Evolutionary conservation across 1,140 invertebrate genomes (phyloP).

Genomic region (Trinorchestia longiramus): DNA sequence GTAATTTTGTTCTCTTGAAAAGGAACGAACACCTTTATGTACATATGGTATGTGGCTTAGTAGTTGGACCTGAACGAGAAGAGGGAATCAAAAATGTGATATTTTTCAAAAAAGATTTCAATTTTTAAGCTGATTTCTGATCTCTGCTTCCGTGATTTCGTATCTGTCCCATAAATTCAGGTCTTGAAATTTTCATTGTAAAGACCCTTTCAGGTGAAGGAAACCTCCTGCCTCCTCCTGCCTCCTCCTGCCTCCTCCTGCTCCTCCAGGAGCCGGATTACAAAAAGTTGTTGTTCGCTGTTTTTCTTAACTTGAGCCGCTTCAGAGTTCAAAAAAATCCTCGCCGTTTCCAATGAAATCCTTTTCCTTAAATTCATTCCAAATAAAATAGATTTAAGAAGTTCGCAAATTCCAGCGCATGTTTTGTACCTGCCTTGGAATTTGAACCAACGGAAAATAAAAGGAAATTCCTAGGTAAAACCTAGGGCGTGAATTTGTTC

Average conservation of each 20-base stretch:
- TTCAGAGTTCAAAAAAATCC: background rate
- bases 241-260: too few relatives aligned
- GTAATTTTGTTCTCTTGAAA: background rate
- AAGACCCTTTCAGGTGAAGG: background rate
- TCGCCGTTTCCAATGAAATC: background rate
- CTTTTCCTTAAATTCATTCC: background rate
- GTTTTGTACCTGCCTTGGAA: background rate
- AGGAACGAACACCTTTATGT: background rate
- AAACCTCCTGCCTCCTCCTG: background rate
- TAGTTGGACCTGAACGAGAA: background rate
- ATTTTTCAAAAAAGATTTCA: background rate
- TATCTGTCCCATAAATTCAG: background rate
- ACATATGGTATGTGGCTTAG: background rate
- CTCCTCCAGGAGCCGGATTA: background rate
- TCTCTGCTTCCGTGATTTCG: background rate
- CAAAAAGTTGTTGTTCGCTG: background rate
- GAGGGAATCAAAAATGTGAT: background rate
- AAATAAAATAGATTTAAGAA: background rate
- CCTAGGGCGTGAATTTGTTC: background rate
- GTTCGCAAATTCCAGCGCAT: background rate
- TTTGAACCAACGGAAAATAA: background rate
- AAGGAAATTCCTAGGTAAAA: background rate
- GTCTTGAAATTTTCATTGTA: background rate
- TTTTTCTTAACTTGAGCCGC: background rate
- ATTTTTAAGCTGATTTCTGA: background rate